A percentile compares a stretch with the other conserved stretches of the same genome.
Conservation (phyloP, 2,888 invertebrate genomes). For the Plusia festucae region DNA sequence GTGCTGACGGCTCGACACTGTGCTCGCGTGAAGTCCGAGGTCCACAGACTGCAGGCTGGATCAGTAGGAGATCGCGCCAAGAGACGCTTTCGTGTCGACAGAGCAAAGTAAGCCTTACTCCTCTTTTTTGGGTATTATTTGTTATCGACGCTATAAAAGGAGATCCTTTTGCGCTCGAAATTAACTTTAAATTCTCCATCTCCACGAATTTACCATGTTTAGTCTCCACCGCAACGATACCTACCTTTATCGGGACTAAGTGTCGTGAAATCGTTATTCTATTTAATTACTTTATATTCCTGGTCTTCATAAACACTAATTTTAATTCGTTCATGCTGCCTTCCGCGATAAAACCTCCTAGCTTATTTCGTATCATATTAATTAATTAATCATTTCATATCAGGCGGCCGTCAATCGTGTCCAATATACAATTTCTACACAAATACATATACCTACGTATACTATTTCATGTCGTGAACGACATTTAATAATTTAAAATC, state of each 20-base stretch:
- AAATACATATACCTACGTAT: not conserved
- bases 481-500: too few relatives aligned
- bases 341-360: too few relatives aligned
- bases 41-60: slow-evolving; percentile 91
- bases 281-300: too few relatives aligned
- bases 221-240: too few relatives aligned
- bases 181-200: not conserved
- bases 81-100: slow-evolving; percentile 91
- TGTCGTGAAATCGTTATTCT: too few relatives aligned
- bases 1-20: slow-evolving; percentile 92
- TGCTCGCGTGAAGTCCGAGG: slow-evolving; percentile 93
- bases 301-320: too few relatives aligned
- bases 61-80: slow-evolving; percentile 90
- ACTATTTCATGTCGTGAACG: not conserved
- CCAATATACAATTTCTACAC: too few relatives aligned
- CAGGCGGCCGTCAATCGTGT: not conserved
- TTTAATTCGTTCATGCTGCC: too few relatives aligned
- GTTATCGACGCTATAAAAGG: not conserved
- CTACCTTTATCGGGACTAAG: too few relatives aligned
- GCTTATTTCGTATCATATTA: too few relatives aligned
- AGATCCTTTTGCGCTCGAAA: not conserved
- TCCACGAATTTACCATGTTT: too few relatives aligned
- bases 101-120: slow-evolving; percentile 88
- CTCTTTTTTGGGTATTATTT: not conserved
- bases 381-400: not conserved